phyloP scores from a whole-genome alignment of 2,888 invertebrate species.

The Ganaspis brasiliensis region DNA sequence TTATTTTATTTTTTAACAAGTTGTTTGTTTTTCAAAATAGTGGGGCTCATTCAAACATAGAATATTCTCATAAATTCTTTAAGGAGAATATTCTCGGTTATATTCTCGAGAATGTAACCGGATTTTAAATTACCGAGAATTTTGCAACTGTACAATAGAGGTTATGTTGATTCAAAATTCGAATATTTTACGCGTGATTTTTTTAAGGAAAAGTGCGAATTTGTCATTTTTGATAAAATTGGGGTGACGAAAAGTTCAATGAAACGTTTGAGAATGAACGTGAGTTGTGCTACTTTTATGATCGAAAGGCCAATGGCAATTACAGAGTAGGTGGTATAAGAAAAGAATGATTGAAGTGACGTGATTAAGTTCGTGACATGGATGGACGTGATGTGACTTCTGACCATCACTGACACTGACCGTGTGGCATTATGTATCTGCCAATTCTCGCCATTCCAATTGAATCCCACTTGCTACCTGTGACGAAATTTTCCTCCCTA shows the following conservation, averaged over 20 bases:
- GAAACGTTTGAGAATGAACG: slow-evolving; percentile 17
- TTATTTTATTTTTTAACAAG: too few relatives aligned
- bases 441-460: slow-evolving; percentile 85
- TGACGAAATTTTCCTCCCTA: slow-evolving; percentile 77
- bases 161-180: too few relatives aligned
- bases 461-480: slow-evolving; percentile 83
- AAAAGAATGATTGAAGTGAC: background rate
- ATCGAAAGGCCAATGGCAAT: background rate
- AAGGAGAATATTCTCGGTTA: too few relatives aligned
- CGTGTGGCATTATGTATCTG: slow-evolving; percentile 83
- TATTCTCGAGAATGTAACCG: too few relatives aligned
- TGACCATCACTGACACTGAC: slow-evolving; percentile 75
- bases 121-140: too few relatives aligned
- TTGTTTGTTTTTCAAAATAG: too few relatives aligned
- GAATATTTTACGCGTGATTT: too few relatives aligned
- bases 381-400: slow-evolving; percentile 1
- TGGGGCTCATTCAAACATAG: too few relatives aligned
- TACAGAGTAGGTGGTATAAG: background rate
- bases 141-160: too few relatives aligned
- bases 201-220: too few relatives aligned
- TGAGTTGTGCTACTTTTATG: background rate
- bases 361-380: slow-evolving; percentile 2
- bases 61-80: too few relatives aligned
- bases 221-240: too few relatives aligned
- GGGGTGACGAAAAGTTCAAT: slow-evolving; percentile 27